These are phyloP conservation scores for Columba janthina DNA, from an alignment of 2,113 vertebrate species.

Conservation along the genomic window DNA sequence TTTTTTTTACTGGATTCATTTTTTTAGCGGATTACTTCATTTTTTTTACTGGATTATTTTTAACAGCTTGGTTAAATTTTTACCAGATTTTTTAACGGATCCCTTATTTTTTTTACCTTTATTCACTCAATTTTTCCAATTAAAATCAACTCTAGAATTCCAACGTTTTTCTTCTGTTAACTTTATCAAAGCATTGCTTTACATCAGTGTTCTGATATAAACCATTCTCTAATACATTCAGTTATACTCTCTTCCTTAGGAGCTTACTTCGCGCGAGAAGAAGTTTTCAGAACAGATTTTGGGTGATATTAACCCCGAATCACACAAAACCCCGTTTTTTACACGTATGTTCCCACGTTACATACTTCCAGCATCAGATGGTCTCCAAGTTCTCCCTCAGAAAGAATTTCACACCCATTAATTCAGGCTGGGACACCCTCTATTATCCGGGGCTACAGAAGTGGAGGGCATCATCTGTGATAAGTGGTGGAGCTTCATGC, in stretches of 20 bases:
- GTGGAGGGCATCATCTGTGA: slow-evolving; percentile 45
- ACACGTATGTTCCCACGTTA: neutral
- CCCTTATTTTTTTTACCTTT: neutral
- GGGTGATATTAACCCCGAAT: neutral
- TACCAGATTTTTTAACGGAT: neutral
- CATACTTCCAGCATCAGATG: neutral
- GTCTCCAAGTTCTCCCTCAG: neutral
- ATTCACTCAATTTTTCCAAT: neutral
- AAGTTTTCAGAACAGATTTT: neutral
- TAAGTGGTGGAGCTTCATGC: slow-evolving; percentile 7
- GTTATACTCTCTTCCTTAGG: neutral
- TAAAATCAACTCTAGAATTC: neutral
- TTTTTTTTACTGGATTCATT: neutral
- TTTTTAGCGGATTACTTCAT: neutral
- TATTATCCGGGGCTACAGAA: slow-evolving; percentile 13
- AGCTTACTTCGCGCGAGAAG: neutral
- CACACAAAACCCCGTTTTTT: neutral
- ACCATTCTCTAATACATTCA: neutral
- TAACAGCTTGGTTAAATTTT: neutral
- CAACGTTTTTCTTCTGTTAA: neutral
- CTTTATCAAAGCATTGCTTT: neutral
- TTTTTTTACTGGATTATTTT: no score
- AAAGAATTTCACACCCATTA: slow-evolving; percentile 26
- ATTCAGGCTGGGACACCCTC: slow-evolving; percentile 32
- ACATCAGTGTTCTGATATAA: neutral